Evolutionary conservation across 2,888 invertebrate genomes (phyloP).

Genomic region (Eupithecia insigniata): DNA sequence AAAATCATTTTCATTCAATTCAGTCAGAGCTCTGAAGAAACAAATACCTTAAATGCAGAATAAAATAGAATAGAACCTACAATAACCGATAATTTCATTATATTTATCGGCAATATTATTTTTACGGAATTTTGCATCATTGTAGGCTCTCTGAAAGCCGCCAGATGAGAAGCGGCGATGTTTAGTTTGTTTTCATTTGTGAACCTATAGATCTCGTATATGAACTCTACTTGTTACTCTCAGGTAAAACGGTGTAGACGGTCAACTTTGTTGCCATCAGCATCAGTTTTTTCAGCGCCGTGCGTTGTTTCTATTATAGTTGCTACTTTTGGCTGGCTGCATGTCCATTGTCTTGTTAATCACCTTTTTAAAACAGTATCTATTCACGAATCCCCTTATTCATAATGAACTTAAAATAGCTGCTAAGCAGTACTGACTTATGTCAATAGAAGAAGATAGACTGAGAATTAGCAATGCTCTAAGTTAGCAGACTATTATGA

Average conservation of each 20-base stretch:
- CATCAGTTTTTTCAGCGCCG: background rate
- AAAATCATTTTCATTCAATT: too few relatives aligned
- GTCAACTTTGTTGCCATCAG: background rate
- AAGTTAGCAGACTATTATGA: too few relatives aligned
- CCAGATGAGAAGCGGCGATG: conserved; percentile 30
- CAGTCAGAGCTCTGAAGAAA: too few relatives aligned
- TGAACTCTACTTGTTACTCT: background rate
- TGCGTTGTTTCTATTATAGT: background rate
- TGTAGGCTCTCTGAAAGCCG: background rate
- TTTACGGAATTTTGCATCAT: background rate
- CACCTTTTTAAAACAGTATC: background rate
- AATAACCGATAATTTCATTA: too few relatives aligned
- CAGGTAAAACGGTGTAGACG: background rate
- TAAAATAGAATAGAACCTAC: too few relatives aligned
- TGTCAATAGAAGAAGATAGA: too few relatives aligned
- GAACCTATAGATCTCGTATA: conserved; percentile 21
- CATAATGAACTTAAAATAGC: too few relatives aligned
- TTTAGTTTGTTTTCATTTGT: conserved; percentile 27
- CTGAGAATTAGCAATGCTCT: too few relatives aligned
- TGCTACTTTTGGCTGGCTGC: background rate
- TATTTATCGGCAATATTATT: too few relatives aligned
- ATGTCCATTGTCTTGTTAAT: background rate
- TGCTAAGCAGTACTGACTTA: too few relatives aligned
- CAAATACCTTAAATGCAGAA: background rate
- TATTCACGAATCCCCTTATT: background rate